Conservation (phyloP, 2,888 invertebrate species). For the Orthosia cruda region DNA sequence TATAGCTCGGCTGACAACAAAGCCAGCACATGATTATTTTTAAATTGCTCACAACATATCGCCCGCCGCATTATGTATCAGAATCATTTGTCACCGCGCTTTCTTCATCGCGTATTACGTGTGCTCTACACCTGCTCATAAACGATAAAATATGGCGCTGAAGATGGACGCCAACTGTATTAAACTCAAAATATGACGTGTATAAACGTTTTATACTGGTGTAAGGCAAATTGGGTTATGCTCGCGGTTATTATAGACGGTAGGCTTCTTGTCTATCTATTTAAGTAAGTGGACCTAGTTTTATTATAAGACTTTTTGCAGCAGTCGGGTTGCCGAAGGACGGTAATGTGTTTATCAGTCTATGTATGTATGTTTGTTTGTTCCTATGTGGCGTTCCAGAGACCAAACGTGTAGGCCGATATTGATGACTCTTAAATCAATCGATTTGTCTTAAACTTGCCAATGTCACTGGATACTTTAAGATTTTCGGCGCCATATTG, state of each 20-base stretch:
- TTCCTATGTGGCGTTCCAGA: no score
- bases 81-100: slow-evolving; percentile 62
- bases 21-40: slow-evolving; percentile 61
- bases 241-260: not conserved
- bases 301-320: not conserved
- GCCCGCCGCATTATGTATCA: slow-evolving; percentile 60
- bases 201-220: slow-evolving; percentile 13
- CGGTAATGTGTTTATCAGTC: no score
- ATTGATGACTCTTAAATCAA: no score
- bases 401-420: no score
- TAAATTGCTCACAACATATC: slow-evolving; percentile 61
- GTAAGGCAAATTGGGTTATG: slow-evolving; percentile 26
- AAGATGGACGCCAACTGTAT: slow-evolving; percentile 47
- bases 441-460: no score
- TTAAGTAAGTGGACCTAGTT: slow-evolving; percentile 1
- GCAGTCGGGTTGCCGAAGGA: no score
- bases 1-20: slow-evolving; percentile 55
- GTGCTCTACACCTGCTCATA: slow-evolving; percentile 65
- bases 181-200: slow-evolving; percentile 29
- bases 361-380: no score
- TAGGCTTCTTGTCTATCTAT: not conserved
- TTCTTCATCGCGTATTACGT: slow-evolving; percentile 57
- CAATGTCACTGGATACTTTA: no score
- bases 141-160: slow-evolving; percentile 60
- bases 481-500: no score